Conservation (phyloP, 2,888 invertebrate genomes). For the Drosophila anomelani region DNA sequence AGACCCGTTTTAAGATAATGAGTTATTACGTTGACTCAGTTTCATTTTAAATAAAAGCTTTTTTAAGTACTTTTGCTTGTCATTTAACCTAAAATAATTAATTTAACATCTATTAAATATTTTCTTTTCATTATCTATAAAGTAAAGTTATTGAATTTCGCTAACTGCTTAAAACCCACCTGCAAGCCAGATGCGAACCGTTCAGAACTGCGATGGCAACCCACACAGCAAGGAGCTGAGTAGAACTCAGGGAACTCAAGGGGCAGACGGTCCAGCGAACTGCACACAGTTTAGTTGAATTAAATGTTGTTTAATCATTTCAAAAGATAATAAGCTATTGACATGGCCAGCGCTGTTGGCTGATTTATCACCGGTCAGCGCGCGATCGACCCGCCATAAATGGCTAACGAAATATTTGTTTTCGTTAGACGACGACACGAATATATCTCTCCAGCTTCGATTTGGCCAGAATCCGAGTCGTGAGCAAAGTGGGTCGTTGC, state of each 20-base stretch:
- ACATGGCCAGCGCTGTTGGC: constrained; percentile 52
- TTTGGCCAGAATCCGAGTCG: constrained; percentile 65
- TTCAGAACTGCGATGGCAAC: constrained; percentile 30
- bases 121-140: no score
- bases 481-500: constrained; percentile 72
- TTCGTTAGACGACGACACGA: constrained; percentile 31
- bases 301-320: constrained; percentile 77
- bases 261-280: not conserved
- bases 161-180: constrained; percentile 13
- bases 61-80: no score
- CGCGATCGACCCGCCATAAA: constrained; percentile 60
- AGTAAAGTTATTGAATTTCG: no score
- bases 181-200: not conserved
- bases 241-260: not conserved
- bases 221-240: constrained; percentile 26
- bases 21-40: not conserved
- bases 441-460: constrained; percentile 27
- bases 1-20: not conserved
- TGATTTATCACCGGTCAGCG: constrained; percentile 63
- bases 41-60: not conserved
- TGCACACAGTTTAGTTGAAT: constrained; percentile 68
- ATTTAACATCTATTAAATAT: no score
- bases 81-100: no score
- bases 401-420: constrained; percentile 49
- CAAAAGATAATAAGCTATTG: constrained; percentile 68